Percentiles rank a stretch among this genome's conserved stretches.
Conservation (phyloP, 2,113 vertebrate genomes). For the Podilymbus podiceps region DNA sequence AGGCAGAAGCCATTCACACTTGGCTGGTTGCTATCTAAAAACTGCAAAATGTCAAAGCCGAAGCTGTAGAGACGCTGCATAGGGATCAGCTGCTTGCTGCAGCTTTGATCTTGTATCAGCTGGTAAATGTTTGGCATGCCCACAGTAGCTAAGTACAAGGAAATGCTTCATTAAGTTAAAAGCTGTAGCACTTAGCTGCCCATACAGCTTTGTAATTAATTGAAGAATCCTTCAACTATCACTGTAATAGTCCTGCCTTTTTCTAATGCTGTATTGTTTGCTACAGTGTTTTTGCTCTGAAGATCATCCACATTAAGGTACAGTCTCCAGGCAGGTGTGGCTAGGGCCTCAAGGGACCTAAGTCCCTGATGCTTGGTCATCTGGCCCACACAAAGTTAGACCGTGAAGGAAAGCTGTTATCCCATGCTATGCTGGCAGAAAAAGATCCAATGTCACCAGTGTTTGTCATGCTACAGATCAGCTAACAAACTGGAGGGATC, state of each 20-base stretch:
- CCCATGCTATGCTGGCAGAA: background rate
- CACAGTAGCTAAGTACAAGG: background rate
- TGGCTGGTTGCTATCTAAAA: background rate
- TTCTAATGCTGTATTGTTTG: background rate
- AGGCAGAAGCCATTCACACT: background rate
- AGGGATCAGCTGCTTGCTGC: background rate
- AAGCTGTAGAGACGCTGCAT: background rate
- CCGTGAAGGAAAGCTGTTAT: background rate
- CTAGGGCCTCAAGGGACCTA: background rate
- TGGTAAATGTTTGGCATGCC: background rate
- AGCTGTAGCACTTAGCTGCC: background rate
- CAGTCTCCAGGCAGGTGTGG: background rate
- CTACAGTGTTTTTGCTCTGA: background rate
- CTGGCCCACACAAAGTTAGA: background rate
- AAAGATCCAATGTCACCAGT: background rate
- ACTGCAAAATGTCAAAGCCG: background rate
- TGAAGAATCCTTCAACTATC: background rate
- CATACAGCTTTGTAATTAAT: background rate
- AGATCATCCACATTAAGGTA: background rate
- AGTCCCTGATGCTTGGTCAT: background rate
- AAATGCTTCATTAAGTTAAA: slow-evolving; percentile 28
- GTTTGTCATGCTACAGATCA: background rate
- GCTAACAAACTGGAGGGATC: background rate
- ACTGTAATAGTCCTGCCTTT: background rate
- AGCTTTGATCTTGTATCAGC: background rate